A percentile compares a stretch with the other conserved stretches of the same genome.
Evolutionary conservation across 2,888 invertebrate genomes (phyloP).

Genomic region (Dicranocentrus wangi): DNA sequence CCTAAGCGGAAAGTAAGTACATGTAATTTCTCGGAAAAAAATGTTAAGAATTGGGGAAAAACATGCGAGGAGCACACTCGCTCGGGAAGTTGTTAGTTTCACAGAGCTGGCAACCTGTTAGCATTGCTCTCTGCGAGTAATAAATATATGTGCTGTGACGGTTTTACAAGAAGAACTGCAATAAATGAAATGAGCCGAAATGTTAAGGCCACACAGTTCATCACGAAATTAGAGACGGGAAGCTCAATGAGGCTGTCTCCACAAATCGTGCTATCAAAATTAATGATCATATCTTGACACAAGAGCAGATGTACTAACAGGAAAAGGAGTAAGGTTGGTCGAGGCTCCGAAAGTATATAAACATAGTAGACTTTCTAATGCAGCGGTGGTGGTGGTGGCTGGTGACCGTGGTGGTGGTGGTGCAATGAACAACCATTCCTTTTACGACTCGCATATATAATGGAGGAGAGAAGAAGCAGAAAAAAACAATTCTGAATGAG

Average conservation of each 20-base stretch:
- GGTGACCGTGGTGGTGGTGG: too few species aligned
- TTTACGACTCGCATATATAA: too few species aligned
- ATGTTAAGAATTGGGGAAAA: too few species aligned
- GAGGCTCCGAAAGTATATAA: too few species aligned
- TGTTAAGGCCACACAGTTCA: constrained; percentile 35
- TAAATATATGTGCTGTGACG: not conserved
- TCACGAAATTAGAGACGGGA: constrained; percentile 48
- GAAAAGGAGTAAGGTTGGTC: constrained; percentile 32
- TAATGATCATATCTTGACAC: constrained; percentile 41
- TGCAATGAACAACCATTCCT: too few species aligned
- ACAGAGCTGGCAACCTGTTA: constrained; percentile 14
- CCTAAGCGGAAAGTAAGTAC: too few species aligned
- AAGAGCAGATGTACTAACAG: constrained; percentile 17
- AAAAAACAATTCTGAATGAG: too few species aligned
- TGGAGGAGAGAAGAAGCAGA: too few species aligned
- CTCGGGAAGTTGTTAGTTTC: too few species aligned
- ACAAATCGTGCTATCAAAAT: constrained; percentile 23
- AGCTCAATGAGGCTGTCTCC: constrained; percentile 17
- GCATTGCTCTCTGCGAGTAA: not conserved
- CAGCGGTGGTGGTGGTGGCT: too few species aligned
- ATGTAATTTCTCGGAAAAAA: too few species aligned
- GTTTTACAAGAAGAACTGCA: constrained; percentile 29
- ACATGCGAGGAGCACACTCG: not conserved
- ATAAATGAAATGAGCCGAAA: constrained; percentile 46
- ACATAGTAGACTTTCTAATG: too few species aligned